These are phyloP conservation scores for Probaryconus sp. DNA, from an alignment of 1,140 invertebrate genomes.

Conservation along the genomic window DNA sequence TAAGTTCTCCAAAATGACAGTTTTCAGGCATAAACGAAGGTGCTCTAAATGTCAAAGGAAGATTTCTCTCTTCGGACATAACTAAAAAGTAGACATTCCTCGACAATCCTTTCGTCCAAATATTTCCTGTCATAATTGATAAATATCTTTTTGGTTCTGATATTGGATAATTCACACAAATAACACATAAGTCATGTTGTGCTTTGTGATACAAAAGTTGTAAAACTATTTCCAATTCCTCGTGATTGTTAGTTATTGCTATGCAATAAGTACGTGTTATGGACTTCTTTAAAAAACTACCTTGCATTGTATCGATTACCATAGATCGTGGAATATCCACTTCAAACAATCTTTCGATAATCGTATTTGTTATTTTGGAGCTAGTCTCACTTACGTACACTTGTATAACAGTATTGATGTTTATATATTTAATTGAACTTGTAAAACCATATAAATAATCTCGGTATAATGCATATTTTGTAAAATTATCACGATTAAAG, in stretches of 20 bases:
- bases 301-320: constrained; percentile 20
- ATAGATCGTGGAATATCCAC: constrained; percentile 15
- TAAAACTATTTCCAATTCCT: constrained; percentile 30
- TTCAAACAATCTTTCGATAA: constrained; percentile 34
- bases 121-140: constrained; percentile 26
- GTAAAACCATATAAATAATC: constrained; percentile 29
- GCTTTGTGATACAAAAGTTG: constrained; percentile 32
- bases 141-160: constrained; percentile 25
- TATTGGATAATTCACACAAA: constrained; percentile 46
- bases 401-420: constrained; percentile 36
- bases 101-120: constrained; percentile 59
- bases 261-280: constrained; percentile 26
- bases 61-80: constrained; percentile 24
- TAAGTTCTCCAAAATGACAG: constrained; percentile 30
- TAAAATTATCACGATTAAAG: too few species aligned
- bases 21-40: constrained; percentile 12
- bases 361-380: constrained; percentile 8
- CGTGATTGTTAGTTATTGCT: constrained; percentile 36
- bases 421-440: constrained; percentile 17
- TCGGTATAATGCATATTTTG: constrained; percentile 7
- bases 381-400: constrained; percentile 27
- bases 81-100: constrained; percentile 55
- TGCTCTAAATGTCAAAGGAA: constrained; percentile 26
- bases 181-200: constrained; percentile 43
- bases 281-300: constrained; percentile 28